Evolutionary conservation across 2,113 vertebrate species (phyloP), one percentile per base, ranked within the genome.

Genomic region (Hucho hucho): DNA sequence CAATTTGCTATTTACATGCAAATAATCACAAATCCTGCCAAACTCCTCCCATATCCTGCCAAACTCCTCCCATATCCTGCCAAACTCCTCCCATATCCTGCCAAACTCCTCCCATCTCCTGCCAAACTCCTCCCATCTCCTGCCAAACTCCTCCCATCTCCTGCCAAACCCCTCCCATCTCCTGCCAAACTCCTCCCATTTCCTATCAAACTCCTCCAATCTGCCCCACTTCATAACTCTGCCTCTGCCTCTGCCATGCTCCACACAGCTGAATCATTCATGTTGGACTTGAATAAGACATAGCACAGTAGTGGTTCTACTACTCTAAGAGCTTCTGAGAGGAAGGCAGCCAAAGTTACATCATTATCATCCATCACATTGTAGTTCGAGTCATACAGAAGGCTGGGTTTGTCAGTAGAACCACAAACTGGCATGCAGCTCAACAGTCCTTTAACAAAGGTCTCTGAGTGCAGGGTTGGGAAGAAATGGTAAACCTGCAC

Each of bases 241-340:
- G 68, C 2, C 76, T 78, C 46, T 7, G 24, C 2, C 79, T 78
- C 84, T 67, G 65, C 75, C 81, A 74, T 49, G 24, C 58, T 69
- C 73, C 83, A 76, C 70, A 72, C 66, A 61, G 16, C 76, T 90
- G 77, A 90, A 92, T 89, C 69, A 88, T 89, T 91, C 28, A 92
- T 85, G 69, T 69, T 53, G 74, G 16, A 80, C 64, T 81, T 92
- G n/a, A 92, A 91, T 91, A 89, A 89, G 84, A 87, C 78, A 91
- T 87, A 81, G 68, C 74, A 58, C 20, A 4, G 71, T 72, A 68
- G 75, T 61, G 29, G 70, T 18, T 68, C 12, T 28, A 9, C 5
- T 4, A 26, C n/a, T 73, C 70, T 86, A 76, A 86, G 76, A 84
- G 84, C 71, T 74, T 73, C 28, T 25, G 64, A 79, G 70, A 82